Evolutionary conservation across 1,140 invertebrate genomes (phyloP), one percentile per base, ranked within the genome.

Genomic region (Panagrolaimus sp.): DNA sequence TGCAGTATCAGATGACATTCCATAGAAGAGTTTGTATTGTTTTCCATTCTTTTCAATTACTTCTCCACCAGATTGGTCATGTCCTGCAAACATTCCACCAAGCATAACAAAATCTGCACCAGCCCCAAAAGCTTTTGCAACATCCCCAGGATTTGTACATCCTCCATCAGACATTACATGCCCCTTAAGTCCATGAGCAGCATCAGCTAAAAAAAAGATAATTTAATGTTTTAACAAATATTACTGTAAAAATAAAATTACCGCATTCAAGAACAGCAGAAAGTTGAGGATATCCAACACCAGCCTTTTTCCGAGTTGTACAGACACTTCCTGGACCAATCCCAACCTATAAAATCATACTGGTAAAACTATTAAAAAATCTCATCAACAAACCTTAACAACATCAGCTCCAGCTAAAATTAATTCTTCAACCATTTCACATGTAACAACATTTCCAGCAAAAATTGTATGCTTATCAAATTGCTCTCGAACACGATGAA

Each of bases 81-180:
- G 93, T 0, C 92, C 92, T 12, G 93, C 92, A 78, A 96, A 89
- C 91, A 96, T 94, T 55, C 93, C 94, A 48, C 94, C 94, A 38
- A 93, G 87, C 94, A 96, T 96, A 8, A 96, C 93, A 86, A 94
- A 96, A 85, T 96, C 93, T 24, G 93, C 93, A 9, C 93, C 93
- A 32, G 91, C 93, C 47, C 92, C 93, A 85, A 96, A 94, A 0
- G 94, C 93, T 83, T 96, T 96, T 0, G 92, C 91, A n/a, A 96
- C 89, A 84, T 96, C 93, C 32, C 93, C 91, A 2, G 93, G 91
- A 84, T 92, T 93, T 2, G 90, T 91, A 83, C 93, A 96, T 0
- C 93, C 93, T 24, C 93, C 93, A 86, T 96, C 93, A 90, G 92
- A 78, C 52, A 82, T 80, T 63, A 96, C 95, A 77, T 93, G 91